Base-by-base conservation (phyloP, 2,113 vertebrate genomes). In the Tupaia chinensis region DNA sequence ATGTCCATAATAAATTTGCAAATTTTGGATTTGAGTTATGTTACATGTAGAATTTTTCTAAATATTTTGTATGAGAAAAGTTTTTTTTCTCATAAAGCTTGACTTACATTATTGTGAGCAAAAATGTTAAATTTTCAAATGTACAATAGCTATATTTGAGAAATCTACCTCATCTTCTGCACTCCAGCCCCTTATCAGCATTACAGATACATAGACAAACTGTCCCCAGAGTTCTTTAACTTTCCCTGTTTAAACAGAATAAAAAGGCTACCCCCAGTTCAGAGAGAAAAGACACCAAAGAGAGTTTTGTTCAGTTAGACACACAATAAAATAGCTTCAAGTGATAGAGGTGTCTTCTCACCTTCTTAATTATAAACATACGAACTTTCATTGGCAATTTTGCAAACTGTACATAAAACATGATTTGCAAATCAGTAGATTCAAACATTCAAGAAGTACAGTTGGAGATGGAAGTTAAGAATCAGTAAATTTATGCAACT, bases 401-500 rank as follows among this genome's bases (percentile, higher is more conserved):
- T 74, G 72, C 81, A 88, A 25, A 34, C 85, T 84, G 9, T 76
- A 91, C 95, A 44, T 53, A 29, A 44, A 86, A 89, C n/a, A 72
- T 1, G 1, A 23, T 81, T 96, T 74, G 97, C 82, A 94, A 84
- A 94, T 68, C 1, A 76, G 65, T 56, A 93, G 10, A 56, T 54
- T 6, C 34, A 89, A 95, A 87, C 58, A 73, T 61, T 78, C 9
- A n/a, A 94, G 94, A 89, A 9, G 66, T 86, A 76, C 74, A 86
- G 13, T 54, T 25, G 25, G 93, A 68, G 1, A 58, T 70, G 7
- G 14, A 3, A 25, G 87, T 1, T 44, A 90, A 97, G 90, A 94
- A 96, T 95, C 83, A 95, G 94, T 95, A 97, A 95, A 60, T 97
- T 97, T 97, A 29, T 61, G 70, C n/a, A 53, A 70, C 23, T 87